Base-by-base conservation (phyloP, 2,888 invertebrate species). In the Leptinotarsa tumamoca region DNA sequence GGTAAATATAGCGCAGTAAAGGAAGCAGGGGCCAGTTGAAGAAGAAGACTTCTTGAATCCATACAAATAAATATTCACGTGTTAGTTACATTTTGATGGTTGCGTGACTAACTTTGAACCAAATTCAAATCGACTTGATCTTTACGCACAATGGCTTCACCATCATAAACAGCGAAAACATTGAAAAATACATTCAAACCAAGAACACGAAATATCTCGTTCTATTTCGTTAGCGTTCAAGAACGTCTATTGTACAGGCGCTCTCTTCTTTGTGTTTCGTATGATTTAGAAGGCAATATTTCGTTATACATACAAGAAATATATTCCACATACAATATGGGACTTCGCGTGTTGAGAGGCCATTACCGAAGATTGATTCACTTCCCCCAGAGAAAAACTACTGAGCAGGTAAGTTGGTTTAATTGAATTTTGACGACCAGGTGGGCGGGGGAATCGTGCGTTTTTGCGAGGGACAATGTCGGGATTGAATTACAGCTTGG, bases 291-390 rank as follows among this genome's bases (percentile, higher is more conserved):
- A 78, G 77, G 78, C 75, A 74, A 81, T 82, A 79, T 80, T 79
- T 75, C 67, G 72, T 76, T 72, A 76, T 77, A 71, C 72, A 71
- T 76, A 72, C 73, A 61, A 74, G 78, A 77, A 78, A 81, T 80
- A 79, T 79, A 80, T 76, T 72, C 73, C 74, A 74, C 73, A 72
- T 71, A 75, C 75, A 79, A 74, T 76, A 82, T 81, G 80, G 80
- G 74, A 73, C 76, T 78, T 84, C 77, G 84, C 84, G 80, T 84
- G 84, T 78, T 75, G 75, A 78, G 73, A 77, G 73, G 77, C 76
- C 82, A 81, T 84, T 80, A 80, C 81, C 52, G 69, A 76, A 80
- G 81, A 82, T 80, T 82, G 80, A 80, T 81, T 77, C 76, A 69
- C 79, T 76, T 74, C 68, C 72, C 76, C 68, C 50, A 67, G 73